phyloP scores from a whole-genome alignment of 2,888 invertebrate species.

The Amorpha juglandis region DNA sequence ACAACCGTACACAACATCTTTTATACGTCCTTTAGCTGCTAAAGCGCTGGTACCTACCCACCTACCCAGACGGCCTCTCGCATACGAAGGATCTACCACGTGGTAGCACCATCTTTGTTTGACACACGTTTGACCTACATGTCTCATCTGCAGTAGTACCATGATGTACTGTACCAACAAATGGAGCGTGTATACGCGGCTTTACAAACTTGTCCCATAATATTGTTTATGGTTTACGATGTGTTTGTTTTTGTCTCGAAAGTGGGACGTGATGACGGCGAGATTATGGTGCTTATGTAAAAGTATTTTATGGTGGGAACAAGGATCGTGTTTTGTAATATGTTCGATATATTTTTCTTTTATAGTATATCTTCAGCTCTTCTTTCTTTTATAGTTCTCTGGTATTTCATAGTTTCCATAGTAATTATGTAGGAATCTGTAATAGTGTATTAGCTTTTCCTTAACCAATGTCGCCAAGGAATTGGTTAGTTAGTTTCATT shows the following conservation, averaged over 20 bases:
- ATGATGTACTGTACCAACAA: neutral
- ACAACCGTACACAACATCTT: no score
- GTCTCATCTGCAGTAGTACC: neutral
- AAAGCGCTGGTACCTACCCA: no score
- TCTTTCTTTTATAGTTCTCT: no score
- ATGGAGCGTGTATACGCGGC: constrained; percentile 34
- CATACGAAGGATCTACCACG: no score
- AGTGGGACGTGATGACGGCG: constrained; percentile 60
- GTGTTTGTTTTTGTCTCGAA: constrained; percentile 66
- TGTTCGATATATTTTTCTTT: constrained; percentile 25
- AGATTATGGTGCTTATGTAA: constrained; percentile 57
- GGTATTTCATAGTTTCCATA: no score
- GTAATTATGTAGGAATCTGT: no score
- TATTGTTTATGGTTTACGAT: constrained; percentile 57
- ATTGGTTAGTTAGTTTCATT: no score
- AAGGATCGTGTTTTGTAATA: constrained; percentile 24
- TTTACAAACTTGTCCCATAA: constrained; percentile 43
- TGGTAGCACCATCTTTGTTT: no score
- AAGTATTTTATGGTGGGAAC: constrained; percentile 57
- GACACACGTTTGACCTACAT: neutral
- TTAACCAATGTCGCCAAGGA: no score
- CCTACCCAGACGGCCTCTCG: no score
- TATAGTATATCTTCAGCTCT: neutral
- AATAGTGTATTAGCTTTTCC: no score
- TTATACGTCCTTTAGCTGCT: no score